Evolutionary conservation across 2,888 invertebrate species (phyloP).

Genomic region (Phengaris arion): DNA sequence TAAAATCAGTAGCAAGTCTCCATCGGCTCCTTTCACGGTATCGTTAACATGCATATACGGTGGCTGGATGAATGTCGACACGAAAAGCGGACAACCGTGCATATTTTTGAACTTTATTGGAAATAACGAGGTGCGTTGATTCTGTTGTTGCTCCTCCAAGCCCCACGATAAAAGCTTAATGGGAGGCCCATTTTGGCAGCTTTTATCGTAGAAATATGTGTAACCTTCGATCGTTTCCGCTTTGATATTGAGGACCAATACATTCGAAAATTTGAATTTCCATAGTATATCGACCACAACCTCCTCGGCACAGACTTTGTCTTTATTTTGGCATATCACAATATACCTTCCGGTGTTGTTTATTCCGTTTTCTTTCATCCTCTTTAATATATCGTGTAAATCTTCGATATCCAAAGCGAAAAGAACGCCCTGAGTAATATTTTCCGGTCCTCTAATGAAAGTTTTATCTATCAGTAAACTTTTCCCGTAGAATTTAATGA

Average conservation of each 20-base stretch:
- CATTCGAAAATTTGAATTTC: slow-evolving; percentile 57
- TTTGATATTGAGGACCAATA: slow-evolving; percentile 51
- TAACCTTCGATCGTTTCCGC: slow-evolving; percentile 46
- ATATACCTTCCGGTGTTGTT: slow-evolving; percentile 61
- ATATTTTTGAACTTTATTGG: slow-evolving; percentile 55
- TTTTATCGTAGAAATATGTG: slow-evolving; percentile 51
- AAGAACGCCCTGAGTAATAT: slow-evolving; percentile 53
- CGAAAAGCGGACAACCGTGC: slow-evolving; percentile 53
- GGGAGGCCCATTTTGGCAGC: slow-evolving; percentile 51
- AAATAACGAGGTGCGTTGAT: slow-evolving; percentile 42
- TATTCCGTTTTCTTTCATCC: slow-evolving; percentile 49
- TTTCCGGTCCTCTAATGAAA: slow-evolving; percentile 40
- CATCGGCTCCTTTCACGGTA: slow-evolving; percentile 55
- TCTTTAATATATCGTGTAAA: slow-evolving; percentile 47
- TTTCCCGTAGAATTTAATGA: slow-evolving; percentile 51
- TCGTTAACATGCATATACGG: slow-evolving; percentile 57
- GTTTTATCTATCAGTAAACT: slow-evolving; percentile 50
- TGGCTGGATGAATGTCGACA: slow-evolving; percentile 57
- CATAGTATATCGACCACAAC: slow-evolving; percentile 52
- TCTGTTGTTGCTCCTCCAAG: neutral
- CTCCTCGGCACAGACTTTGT: slow-evolving; percentile 52
- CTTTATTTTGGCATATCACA: slow-evolving; percentile 54
- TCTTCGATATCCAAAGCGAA: slow-evolving; percentile 50
- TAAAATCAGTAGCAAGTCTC: slow-evolving; percentile 55
- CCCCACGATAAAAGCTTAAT: slow-evolving; percentile 44